Base-by-base conservation (phyloP, 1,140 invertebrate species). In the Pogonus chalceus region DNA sequence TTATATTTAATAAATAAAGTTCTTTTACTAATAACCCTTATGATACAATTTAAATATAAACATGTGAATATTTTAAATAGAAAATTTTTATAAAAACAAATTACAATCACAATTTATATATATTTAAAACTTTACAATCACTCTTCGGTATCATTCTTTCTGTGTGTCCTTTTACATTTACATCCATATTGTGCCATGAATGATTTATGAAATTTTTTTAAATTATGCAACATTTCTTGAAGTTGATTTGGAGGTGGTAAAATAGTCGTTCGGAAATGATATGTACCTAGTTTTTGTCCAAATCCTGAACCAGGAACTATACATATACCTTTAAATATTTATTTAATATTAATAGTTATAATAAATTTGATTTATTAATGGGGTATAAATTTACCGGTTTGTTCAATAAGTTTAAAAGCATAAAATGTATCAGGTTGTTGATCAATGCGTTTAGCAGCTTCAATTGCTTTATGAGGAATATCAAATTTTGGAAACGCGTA, bases 221-320 rank as follows among this genome's bases (percentile, higher is more conserved):
- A 88, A 65, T 82, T 84, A 18, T 84, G 76, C 60, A 98, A 74
- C 91, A 98, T 95, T 14, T 75, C 73, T 63, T 85, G 82, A 20
- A 97, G 79, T 64, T 88, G 81, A 0, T 88, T 85, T 1, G 88
- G 82, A 62, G 94, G 90, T 7, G 95, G 95, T 63, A 98, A 72
- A 31, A 31, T 4, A 31, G 26, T 31, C 4, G 37, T 43, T 7
- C 93, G 85, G 74, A 97, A 98, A 71, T 98, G 96, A 74, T 85
- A 94, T 0, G 96, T 99, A 46, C 91, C 92, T 12, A 88, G 84
- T 62, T 76, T 75, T 73, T 99, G 96, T 0, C 95, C 95, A 72
- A 99, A 98, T 10, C 96, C 96, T 57, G 85, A 87, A 22, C 95
- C 96, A 35, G 96, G 87, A 9, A 97, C 91, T 46, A 95, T 84